Evolutionary conservation across 2,888 invertebrate species (phyloP).

Genomic region (Mesochorus sp.): DNA sequence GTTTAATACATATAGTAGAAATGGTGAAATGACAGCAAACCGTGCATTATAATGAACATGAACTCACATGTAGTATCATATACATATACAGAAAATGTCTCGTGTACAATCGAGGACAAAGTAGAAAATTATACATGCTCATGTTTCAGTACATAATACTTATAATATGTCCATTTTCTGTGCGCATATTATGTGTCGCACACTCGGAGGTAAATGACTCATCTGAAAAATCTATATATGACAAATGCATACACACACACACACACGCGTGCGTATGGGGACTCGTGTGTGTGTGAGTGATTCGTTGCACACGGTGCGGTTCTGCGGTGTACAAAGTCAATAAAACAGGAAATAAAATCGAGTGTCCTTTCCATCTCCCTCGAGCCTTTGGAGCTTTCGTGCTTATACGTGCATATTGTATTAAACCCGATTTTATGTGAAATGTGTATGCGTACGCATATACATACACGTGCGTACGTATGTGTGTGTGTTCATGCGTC

Average conservation of each 20-base stretch:
- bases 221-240: conserved; percentile 50
- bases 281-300: conserved; percentile 35
- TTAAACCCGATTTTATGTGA: background rate
- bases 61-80: background rate
- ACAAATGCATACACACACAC: too few species aligned
- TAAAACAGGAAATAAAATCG: conserved; percentile 60
- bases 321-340: conserved; percentile 55
- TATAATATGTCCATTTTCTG: conserved; percentile 20
- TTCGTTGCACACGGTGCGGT: conserved; percentile 36
- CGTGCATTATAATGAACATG: background rate
- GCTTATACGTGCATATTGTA: conserved; percentile 36
- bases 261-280: background rate
- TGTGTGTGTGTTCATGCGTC: conserved; percentile 18
- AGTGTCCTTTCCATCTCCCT: conserved; percentile 28
- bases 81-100: background rate
- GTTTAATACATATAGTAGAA: conserved; percentile 12
- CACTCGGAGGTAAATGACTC: conserved; percentile 47
- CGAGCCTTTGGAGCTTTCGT: background rate
- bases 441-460: too few species aligned
- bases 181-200: background rate
- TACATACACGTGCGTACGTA: background rate
- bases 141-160: too few species aligned
- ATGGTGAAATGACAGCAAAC: background rate
- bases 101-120: background rate
- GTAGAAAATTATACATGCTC: background rate